phyloP scores from a whole-genome alignment of 53 echinoderm and acorn worm species.

The Stichopus horrens region DNA sequence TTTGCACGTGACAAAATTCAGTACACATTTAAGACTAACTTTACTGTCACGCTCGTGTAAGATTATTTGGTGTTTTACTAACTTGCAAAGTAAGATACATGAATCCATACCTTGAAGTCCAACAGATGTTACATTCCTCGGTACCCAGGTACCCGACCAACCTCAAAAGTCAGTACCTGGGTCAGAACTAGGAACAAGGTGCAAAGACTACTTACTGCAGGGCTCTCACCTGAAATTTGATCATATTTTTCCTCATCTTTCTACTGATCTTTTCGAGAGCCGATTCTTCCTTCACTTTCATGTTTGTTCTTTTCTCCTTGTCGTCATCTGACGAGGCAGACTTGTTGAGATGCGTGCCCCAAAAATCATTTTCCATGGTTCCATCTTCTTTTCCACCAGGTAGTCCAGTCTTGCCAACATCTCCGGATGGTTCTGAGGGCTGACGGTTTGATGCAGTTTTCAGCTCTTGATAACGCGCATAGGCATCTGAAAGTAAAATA shows the following conservation, averaged over 20 bases:
- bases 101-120: too few species aligned
- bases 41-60: too few species aligned
- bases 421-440: conserved; percentile 6
- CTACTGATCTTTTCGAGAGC: conserved; percentile 48
- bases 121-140: too few species aligned
- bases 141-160: too few species aligned
- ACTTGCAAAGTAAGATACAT: too few species aligned
- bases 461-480: conserved; percentile 49
- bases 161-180: too few species aligned
- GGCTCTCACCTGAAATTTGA: conserved; percentile 12
- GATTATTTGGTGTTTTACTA: too few species aligned
- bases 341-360: conserved; percentile 87
- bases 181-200: too few species aligned
- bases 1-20: too few species aligned
- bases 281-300: conserved; percentile 24
- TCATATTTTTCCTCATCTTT: conserved; percentile 34
- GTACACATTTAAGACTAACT: too few species aligned
- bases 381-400: not conserved
- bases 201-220: too few species aligned
- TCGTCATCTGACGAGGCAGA: conserved; percentile 1
- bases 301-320: not conserved
- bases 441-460: conserved; percentile 9
- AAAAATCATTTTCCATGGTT: conserved; percentile 44
- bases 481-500: conserved; percentile 56
- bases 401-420: not conserved